Evolutionary conservation across 35 echinoderm and acorn worm species (phyloP).

Genomic region (Diadema setosum): DNA sequence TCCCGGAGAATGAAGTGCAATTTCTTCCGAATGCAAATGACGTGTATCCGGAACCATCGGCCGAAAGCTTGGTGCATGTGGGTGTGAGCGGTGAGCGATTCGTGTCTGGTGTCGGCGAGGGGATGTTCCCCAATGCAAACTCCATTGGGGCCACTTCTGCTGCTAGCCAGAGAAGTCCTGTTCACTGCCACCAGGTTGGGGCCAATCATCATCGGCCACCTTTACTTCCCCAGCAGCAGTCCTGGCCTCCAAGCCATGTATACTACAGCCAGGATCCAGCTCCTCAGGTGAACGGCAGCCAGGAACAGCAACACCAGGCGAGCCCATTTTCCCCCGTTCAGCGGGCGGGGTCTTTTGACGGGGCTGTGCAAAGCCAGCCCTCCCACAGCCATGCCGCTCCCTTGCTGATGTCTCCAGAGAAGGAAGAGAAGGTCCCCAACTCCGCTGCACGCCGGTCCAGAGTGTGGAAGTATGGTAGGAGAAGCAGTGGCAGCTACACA

Average conservation of each 20-base stretch:
- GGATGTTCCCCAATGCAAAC: not conserved
- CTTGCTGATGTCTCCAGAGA: not conserved
- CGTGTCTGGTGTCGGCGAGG: not conserved
- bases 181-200: not conserved
- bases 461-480: slow-evolving; percentile 12
- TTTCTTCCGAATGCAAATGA: not conserved
- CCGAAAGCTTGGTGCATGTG: not conserved
- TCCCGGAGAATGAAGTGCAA: slow-evolving; percentile 8
- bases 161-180: not conserved
- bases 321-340: not conserved
- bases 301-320: too few species aligned
- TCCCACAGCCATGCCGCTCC: not conserved
- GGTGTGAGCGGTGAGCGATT: not conserved
- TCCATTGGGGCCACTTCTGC: not conserved
- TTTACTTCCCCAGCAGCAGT: not conserved
- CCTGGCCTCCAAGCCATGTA: not conserved
- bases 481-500: not conserved
- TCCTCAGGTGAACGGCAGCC: too few species aligned
- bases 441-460: not conserved
- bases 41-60: not conserved
- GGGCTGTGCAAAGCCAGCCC: not conserved
- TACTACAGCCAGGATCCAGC: not conserved
- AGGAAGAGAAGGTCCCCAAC: not conserved
- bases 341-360: not conserved
- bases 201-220: not conserved